Conservation (phyloP, 2,113 vertebrate species). For the Carlito syrichta region DNA sequence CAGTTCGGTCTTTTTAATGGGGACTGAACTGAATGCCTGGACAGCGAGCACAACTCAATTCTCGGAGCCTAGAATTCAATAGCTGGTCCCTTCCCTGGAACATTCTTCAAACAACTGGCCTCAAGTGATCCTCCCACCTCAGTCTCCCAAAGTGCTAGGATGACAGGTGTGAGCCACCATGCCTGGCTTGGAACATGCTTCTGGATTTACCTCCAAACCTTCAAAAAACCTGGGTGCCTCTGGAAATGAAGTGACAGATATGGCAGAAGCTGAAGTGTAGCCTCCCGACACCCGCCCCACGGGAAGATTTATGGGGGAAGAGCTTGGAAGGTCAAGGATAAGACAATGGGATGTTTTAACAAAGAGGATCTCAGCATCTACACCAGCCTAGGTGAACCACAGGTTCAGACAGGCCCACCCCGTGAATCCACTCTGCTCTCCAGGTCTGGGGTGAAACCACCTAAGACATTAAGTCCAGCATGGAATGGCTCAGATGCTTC, state of each 20-base stretch:
- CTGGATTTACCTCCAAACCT: not conserved
- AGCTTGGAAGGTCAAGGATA: not conserved
- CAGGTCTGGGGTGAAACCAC: not conserved
- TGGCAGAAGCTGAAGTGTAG: fast-evolving
- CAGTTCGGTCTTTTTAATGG: not conserved
- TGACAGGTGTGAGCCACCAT: too few relatives aligned
- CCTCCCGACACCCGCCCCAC: too few relatives aligned
- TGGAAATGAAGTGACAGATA: not conserved
- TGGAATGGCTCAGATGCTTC: fast-evolving
- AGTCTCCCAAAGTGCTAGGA: too few relatives aligned
- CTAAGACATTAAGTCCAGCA: not conserved
- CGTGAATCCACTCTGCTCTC: not conserved
- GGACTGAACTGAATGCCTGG: fast-evolving
- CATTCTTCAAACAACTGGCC: too few relatives aligned
- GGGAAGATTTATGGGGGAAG: not conserved
- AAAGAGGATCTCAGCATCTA: not conserved
- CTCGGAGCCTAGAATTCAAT: not conserved
- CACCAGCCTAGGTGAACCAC: fast-evolving
- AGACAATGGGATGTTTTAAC: not conserved
- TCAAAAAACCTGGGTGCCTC: not conserved
- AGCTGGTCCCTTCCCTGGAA: not conserved
- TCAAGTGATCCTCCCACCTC: too few relatives aligned
- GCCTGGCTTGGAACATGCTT: not conserved
- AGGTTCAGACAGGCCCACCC: not conserved
- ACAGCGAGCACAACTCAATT: not conserved